A percentile compares a stretch with the other conserved stretches of the same genome.
Evolutionary conservation across 2,888 invertebrate species (phyloP).

Genomic region (Glaucopsyche alexis): DNA sequence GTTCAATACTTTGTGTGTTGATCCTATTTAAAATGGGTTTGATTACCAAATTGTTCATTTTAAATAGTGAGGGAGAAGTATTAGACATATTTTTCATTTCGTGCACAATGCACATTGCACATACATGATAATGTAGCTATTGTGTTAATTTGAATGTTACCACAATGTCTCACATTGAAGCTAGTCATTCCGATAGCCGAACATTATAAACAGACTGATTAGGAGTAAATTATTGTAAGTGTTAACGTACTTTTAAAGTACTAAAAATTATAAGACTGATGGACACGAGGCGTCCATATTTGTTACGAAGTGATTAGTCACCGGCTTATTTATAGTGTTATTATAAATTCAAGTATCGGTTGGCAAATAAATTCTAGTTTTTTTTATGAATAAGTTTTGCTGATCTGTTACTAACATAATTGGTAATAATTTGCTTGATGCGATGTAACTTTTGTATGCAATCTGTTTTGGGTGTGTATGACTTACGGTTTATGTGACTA

Average conservation of each 20-base stretch:
- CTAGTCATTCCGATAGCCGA: constrained; percentile 12
- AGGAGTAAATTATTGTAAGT: constrained; percentile 38
- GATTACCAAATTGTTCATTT: not conserved
- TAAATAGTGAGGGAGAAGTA: not conserved
- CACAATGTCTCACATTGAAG: not conserved
- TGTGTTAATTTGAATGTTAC: constrained; percentile 19
- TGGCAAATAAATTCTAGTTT: constrained; percentile 36
- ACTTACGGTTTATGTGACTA: constrained; percentile 48
- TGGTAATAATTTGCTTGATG: constrained; percentile 47
- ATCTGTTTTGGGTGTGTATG: constrained; percentile 56
- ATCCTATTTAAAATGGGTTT: constrained; percentile 15
- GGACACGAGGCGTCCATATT: constrained; percentile 43
- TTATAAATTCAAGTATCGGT: constrained; percentile 18
- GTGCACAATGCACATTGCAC: constrained; percentile 27
- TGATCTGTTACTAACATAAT: constrained; percentile 48
- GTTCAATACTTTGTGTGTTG: not conserved
- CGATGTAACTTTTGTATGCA: constrained; percentile 56
- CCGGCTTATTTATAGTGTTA: constrained; percentile 18
- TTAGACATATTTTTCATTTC: not conserved
- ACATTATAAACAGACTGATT: constrained; percentile 30
- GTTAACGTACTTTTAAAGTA: constrained; percentile 47
- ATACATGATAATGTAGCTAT: constrained; percentile 27
- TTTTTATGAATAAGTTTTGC: constrained; percentile 52
- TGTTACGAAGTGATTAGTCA: not conserved
- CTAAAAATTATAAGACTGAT: constrained; percentile 56